A percentile compares a stretch with the other conserved stretches of the same genome.
These are phyloP conservation scores for Phataginus tetradactyla DNA, from an alignment of 2,797 vertebrate genomes.

Conservation along the genomic window DNA sequence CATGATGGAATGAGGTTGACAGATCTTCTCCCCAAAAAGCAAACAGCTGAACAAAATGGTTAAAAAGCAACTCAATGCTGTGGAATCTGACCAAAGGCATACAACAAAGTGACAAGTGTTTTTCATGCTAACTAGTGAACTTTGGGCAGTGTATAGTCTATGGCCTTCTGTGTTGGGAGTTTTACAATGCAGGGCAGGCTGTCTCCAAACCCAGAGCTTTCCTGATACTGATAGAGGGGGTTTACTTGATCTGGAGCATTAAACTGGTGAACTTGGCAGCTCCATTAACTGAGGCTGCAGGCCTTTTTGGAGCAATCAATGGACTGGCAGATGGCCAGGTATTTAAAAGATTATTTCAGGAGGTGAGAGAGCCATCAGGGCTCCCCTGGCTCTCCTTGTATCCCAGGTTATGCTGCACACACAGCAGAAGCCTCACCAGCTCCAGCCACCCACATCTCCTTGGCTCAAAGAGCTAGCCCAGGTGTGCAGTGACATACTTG, in stretches of 20 bases:
- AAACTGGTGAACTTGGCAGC: not conserved
- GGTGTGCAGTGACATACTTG: not conserved
- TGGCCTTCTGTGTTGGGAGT: too few species aligned
- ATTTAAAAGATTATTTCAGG: not conserved
- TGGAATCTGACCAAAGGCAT: not conserved
- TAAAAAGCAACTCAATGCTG: not conserved
- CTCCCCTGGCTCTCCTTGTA: not conserved
- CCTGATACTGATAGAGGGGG: not conserved
- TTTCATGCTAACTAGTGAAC: not conserved
- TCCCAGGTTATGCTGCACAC: too few species aligned
- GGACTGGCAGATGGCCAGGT: not conserved
- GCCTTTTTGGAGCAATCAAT: not conserved
- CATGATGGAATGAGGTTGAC: not conserved
- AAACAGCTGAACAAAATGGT: not conserved
- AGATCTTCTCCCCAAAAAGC: not conserved
- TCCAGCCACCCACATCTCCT: not conserved
- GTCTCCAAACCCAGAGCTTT: not conserved
- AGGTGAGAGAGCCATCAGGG: not conserved
- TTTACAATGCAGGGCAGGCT: not conserved
- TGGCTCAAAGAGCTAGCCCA: not conserved
- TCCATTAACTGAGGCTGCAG: not conserved
- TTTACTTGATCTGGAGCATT: not conserved
- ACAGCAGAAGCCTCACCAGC: not conserved
- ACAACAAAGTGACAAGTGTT: not conserved
- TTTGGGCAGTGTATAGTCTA: not conserved